Evolutionary conservation across 1,140 invertebrate species (phyloP), one percentile per base, ranked within the genome.

Genomic region (Drosophila mojavensis): DNA sequence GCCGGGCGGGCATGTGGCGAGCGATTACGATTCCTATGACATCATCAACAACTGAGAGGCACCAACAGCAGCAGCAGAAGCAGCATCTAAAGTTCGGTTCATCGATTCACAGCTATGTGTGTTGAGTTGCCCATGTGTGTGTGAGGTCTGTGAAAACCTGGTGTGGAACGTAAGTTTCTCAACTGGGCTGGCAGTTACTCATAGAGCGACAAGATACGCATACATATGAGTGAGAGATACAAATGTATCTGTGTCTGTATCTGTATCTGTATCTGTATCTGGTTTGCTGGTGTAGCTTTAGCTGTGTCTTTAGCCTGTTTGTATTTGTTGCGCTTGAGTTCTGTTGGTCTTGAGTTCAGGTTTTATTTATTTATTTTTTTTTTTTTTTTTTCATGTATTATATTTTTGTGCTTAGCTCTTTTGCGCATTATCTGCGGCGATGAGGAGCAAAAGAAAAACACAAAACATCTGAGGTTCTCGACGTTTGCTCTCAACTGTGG

Each of bases 141-240:
- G 71, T 81, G 50, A 41, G 70, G 64, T 73, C 72, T 68, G 59
- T 48, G 10, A 53, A 83, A 75, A 81, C 72, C 79, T 88, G 82
- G 78, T 85, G 79, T 88, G 83, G 83, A 85, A 88, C 82, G 71
- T 72, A 67, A 85, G 79, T 85, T 75, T 48, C 28, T 48, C 69
- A 82, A 69, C 69, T 48, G 43, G 39, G 53, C 60, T 73, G 72
- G 53, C 58, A 61, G 62, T 88, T 86, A 82, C 79, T 85, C 83
- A 88, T 82, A 82, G 75, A 79, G 65, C 74, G 62, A 61, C 45
- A 11, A 48, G 48, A 28, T 30, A 17, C 47, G 33, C 13, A 41
- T 33, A 68, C 59, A 55, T 7, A 68, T 53, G 10, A 6, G 13
- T 10, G 43, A 41, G 28, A 60, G 55, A 30, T 59, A 59, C 45